phyloP scores from a whole-genome alignment of 1,140 invertebrate genomes.

The Chionoecetes opilio region DNA sequence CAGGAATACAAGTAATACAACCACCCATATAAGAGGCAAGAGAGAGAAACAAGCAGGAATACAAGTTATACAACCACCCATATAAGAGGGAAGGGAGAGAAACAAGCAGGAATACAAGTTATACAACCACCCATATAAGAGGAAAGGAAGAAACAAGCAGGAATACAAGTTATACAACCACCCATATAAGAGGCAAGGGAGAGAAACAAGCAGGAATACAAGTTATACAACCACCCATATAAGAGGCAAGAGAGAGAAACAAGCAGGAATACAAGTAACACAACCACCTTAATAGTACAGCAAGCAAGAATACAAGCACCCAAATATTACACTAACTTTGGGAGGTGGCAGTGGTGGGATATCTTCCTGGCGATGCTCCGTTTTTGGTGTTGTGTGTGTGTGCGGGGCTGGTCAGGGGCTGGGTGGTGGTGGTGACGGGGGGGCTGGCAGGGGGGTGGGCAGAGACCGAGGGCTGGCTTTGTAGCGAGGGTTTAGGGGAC shows the following conservation, averaged over 20 bases:
- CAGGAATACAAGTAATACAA: too few relatives aligned
- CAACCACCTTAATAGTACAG: slow-evolving; percentile 43
- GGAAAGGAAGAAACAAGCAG: background rate
- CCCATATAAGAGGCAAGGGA: too few relatives aligned
- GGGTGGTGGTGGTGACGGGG: slow-evolving; percentile 10
- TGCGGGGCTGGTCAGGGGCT: slow-evolving; percentile 58
- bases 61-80: too few relatives aligned
- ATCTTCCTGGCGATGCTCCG: slow-evolving; percentile 57
- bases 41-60: too few relatives aligned
- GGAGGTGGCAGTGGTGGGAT: slow-evolving; percentile 42
- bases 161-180: too few relatives aligned
- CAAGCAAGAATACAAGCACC: background rate
- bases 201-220: too few relatives aligned
- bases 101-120: too few relatives aligned
- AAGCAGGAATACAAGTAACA: background rate
- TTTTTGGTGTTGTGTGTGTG: slow-evolving; percentile 57
- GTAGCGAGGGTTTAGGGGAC: slow-evolving; percentile 70
- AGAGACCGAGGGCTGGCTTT: slow-evolving; percentile 60
- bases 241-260: background rate
- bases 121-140: background rate
- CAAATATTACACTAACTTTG: slow-evolving; percentile 61
- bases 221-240: too few relatives aligned
- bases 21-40: too few relatives aligned
- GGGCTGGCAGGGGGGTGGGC: slow-evolving; percentile 23
- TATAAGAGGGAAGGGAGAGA: background rate